Conservation (phyloP, 2,797 vertebrate genomes). For the Euphonia xanthogaster region DNA sequence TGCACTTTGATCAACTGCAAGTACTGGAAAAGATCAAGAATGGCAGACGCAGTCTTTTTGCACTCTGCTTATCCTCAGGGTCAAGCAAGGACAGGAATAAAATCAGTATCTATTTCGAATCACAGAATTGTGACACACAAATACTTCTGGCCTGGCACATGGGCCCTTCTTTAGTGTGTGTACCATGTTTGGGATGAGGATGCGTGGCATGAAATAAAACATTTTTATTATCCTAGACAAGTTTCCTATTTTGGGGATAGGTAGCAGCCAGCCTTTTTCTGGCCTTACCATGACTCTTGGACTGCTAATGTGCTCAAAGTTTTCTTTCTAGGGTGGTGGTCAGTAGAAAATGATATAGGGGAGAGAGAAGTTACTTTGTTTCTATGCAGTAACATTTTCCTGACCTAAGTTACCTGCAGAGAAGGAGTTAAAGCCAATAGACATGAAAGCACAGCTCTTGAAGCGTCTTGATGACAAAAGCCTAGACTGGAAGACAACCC, state of each 20-base stretch:
- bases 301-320: neutral
- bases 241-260: neutral
- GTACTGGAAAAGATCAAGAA: neutral
- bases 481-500: neutral
- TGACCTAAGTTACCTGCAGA: neutral
- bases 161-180: neutral
- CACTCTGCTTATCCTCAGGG: neutral
- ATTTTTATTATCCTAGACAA: neutral
- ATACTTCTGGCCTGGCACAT: neutral
- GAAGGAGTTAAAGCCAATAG: neutral
- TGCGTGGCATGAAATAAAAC: neutral
- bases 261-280: neutral
- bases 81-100: neutral
- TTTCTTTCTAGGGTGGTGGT: neutral
- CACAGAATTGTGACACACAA: neutral
- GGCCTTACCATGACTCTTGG: neutral
- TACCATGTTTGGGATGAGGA: neutral
- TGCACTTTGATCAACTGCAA: conserved; percentile 7
- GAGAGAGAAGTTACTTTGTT: neutral
- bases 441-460: neutral
- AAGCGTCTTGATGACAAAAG: neutral
- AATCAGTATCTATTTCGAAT: neutral
- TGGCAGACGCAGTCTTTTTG: neutral
- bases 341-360: neutral
- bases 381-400: neutral